Evolutionary conservation across 1,140 invertebrate species (phyloP), one percentile per base, ranked within the genome.

Genomic region (Pseudomyrmex dendroicus): DNA sequence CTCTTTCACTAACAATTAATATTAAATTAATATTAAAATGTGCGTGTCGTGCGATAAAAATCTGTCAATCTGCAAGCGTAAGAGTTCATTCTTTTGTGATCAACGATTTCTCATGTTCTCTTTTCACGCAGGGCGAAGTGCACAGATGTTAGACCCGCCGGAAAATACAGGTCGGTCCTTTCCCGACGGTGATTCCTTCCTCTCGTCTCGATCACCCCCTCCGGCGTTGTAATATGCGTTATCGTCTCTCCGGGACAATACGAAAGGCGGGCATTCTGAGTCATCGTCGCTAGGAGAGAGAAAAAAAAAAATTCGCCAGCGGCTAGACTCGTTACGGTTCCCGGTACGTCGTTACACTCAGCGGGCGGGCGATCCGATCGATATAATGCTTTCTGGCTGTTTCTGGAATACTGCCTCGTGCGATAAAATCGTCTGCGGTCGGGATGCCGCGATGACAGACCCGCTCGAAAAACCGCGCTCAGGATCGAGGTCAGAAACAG

Each of bases 341-440:
- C 84, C 68, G 57, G 73, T 74, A 22, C 57, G 52, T 83, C 78
- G 64, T 67, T 50, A 85, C 54, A 83, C 86, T 66, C 74, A 67
- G 50, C 73, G 46, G 57, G 72, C 82, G 48, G 73, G 78, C 62
- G 61, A 73, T 83, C 5, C 85, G 84, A 86, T 87, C 86, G 86
- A 86, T 83, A 86, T 83, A 63, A 67, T 54, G 25, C 48, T 54
- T 68, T 57, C 59, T 35, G 57, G 9, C 17, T 9, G 44, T 35
- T 63, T 64, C 54, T 84, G 57, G 44, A 77, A 66, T 77, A 48
- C 63, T 63, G 56, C 44, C 44, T 44, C 7, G 15, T 44, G 48
- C 85, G 84, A 85, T 86, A 82, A 73, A 68, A 86, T 82, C 85
- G 62, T 12, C 35, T 68, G 63, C 50, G 64, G 52, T 46, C 72